Evolutionary conservation across 2,888 invertebrate genomes (phyloP).

Genomic region (Tanytarsus gracilentus): DNA sequence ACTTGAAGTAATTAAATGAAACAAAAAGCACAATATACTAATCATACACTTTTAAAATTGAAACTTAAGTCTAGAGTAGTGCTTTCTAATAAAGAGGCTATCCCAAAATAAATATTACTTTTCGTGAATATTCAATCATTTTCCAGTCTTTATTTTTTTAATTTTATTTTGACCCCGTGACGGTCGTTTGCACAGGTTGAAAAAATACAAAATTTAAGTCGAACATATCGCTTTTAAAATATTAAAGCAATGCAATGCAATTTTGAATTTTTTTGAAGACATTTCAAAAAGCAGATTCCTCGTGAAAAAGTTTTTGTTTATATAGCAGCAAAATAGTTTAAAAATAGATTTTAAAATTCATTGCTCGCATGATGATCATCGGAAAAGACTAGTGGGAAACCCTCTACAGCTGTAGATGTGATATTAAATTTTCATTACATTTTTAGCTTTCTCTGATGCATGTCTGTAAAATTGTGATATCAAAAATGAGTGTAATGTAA

Average conservation of each 20-base stretch:
- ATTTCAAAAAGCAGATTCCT: too few relatives aligned
- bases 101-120: conserved; percentile 28
- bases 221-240: too few relatives aligned
- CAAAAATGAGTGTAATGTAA: too few relatives aligned
- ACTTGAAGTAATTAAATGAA: too few relatives aligned
- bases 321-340: conserved; percentile 11
- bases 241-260: too few relatives aligned
- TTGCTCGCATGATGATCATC: conserved; percentile 11
- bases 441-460: background rate
- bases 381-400: background rate
- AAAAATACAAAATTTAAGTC: too few relatives aligned
- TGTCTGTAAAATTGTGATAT: background rate
- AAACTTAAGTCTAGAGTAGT: background rate
- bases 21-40: background rate
- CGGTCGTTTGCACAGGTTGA: too few relatives aligned
- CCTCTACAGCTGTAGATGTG: conserved; percentile 7
- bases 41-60: background rate
- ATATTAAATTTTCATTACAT: conserved; percentile 9
- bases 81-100: conserved; percentile 13
- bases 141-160: background rate
- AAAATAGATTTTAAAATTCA: conserved; percentile 12
- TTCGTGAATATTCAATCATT: background rate
- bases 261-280: too few relatives aligned
- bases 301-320: conserved; percentile 15
- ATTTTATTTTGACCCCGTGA: background rate